Evolutionary conservation across 2,113 vertebrate species (phyloP).

Genomic region (Thoracochromis brauschi): DNA sequence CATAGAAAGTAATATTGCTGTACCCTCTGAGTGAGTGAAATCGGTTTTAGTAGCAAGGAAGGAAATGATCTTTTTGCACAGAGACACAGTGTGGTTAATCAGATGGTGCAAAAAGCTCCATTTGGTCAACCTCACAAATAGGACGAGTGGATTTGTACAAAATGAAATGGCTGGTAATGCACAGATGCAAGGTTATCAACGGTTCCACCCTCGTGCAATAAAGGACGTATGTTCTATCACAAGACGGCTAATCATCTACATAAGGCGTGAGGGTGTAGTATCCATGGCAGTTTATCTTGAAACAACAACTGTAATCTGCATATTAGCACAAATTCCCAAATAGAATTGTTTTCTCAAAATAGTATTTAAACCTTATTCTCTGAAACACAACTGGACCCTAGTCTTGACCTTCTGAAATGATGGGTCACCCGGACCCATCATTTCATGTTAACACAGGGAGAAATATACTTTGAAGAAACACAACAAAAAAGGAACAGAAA

Average conservation of each 20-base stretch:
- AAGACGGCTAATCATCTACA: neutral
- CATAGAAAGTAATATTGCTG: neutral
- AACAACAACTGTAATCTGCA: neutral
- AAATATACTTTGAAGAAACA: neutral
- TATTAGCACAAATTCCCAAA: neutral
- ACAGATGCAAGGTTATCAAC: neutral
- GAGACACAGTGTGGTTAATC: neutral
- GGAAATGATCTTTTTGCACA: neutral
- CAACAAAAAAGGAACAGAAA: neutral
- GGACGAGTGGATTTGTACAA: neutral
- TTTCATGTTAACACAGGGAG: neutral
- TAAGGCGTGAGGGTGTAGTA: accelerated
- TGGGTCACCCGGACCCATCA: neutral
- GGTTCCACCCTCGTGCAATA: neutral
- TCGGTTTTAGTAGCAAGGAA: neutral
- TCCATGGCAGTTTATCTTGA: accelerated
- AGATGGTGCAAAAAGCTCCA: neutral
- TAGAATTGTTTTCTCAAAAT: neutral
- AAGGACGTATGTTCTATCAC: neutral
- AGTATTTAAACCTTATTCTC: neutral
- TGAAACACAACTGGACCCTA: neutral
- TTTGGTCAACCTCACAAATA: neutral
- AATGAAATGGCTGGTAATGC: neutral
- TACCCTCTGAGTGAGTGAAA: neutral
- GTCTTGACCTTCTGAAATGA: neutral